These are phyloP conservation scores for Bos taurus DNA, from an alignment of 2,113 vertebrate genomes.

Conservation along the genomic window ARS-UCD2.0 NC_037357.1:50387001-50387500, in stretches of 20 bases:
- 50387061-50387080: slow-evolving; percentile 53
- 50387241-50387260: slow-evolving; percentile 41
- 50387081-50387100: slow-evolving; percentile 51
- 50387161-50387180: slow-evolving; percentile 71
- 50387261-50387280: not conserved
- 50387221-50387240: slow-evolving; percentile 13
- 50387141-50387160: slow-evolving; percentile 85
- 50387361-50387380: slow-evolving; percentile 2
- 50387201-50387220: slow-evolving; percentile 13
- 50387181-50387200: slow-evolving; percentile 17
- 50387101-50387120: slow-evolving; percentile 72
- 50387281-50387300: not conserved
- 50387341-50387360: not conserved
- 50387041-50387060: slow-evolving; percentile 29
- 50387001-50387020: not conserved
- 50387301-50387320: slow-evolving; percentile 45
- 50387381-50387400: slow-evolving; percentile 19
- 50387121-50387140: slow-evolving; percentile 84
- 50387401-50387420: slow-evolving; percentile 22
- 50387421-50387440: slow-evolving; percentile 25
- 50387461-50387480: slow-evolving; percentile 51
- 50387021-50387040: slow-evolving; percentile 54
- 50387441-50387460: slow-evolving; percentile 13
- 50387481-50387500: slow-evolving; percentile 18
- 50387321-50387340: slow-evolving; percentile 15